These are phyloP conservation scores for Onthophagus sagittarius DNA, from an alignment of 2,888 invertebrate genomes.

Conservation along the genomic window DNA sequence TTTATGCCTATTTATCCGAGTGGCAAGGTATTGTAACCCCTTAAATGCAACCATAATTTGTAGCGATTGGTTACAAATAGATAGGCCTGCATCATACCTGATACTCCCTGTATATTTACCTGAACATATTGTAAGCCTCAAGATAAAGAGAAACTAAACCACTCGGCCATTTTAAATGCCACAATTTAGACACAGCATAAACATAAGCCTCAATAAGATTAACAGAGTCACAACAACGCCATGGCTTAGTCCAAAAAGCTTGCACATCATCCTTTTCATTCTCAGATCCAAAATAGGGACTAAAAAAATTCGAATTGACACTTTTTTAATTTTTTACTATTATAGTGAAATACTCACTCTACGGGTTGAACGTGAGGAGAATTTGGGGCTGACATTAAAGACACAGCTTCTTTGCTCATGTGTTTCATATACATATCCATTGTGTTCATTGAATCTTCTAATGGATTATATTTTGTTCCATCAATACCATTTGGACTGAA, in stretches of 20 bases:
- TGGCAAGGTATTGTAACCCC: too few species aligned
- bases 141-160: slow-evolving; percentile 57
- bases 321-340: too few species aligned
- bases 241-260: slow-evolving; percentile 58
- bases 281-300: slow-evolving; percentile 62
- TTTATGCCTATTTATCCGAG: too few species aligned
- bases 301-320: slow-evolving; percentile 13
- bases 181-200: slow-evolving; percentile 56
- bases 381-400: slow-evolving; percentile 38
- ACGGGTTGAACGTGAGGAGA: slow-evolving; percentile 29
- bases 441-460: slow-evolving; percentile 60
- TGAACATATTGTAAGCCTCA: slow-evolving; percentile 55
- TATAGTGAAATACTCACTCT: slow-evolving; percentile 8
- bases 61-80: too few species aligned
- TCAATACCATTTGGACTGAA: slow-evolving; percentile 40
- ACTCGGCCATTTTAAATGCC: slow-evolving; percentile 64
- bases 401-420: slow-evolving; percentile 49
- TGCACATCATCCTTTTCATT: slow-evolving; percentile 62
- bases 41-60: too few species aligned
- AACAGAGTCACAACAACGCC: slow-evolving; percentile 57
- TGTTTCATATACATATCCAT: slow-evolving; percentile 61
- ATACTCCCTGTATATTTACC: too few species aligned
- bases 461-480: slow-evolving; percentile 24
- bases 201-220: slow-evolving; percentile 60
- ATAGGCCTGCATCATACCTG: too few species aligned